Conservation (phyloP, 2,113 vertebrate genomes). For the Eurypyga helias region DNA sequence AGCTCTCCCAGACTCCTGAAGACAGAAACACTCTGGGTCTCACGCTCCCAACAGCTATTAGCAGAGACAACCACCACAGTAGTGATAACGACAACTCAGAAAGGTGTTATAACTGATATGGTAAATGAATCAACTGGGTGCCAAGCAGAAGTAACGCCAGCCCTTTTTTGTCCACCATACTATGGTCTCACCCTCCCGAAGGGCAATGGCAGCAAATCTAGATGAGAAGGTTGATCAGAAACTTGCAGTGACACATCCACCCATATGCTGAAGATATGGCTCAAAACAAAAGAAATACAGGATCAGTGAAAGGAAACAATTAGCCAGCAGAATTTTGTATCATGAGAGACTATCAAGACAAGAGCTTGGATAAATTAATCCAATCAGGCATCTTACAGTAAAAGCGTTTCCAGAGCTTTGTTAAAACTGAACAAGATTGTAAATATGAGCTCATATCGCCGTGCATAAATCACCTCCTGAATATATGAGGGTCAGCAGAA, state of each 20-base stretch:
- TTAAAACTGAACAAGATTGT: background rate
- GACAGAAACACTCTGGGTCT: background rate
- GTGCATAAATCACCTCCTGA: background rate
- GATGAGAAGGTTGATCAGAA: background rate
- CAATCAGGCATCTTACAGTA: background rate
- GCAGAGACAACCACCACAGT: background rate
- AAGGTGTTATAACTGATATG: background rate
- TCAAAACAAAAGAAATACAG: background rate
- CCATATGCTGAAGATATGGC: background rate
- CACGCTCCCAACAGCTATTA: background rate
- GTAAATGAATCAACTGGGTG: background rate
- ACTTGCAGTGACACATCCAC: background rate
- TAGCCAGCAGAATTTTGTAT: background rate
- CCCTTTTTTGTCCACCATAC: background rate
- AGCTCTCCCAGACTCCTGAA: background rate
- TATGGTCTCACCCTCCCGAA: background rate
- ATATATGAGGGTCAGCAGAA: background rate
- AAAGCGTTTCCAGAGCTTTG: background rate
- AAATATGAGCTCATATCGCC: background rate
- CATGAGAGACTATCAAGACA: background rate
- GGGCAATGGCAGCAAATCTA: background rate
- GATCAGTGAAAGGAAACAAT: background rate
- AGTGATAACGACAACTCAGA: accelerated
- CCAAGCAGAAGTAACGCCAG: background rate
- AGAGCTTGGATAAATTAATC: background rate